phyloP scores from a whole-genome alignment of 1,140 invertebrate species.

The Habropoda laboriosa region DNA sequence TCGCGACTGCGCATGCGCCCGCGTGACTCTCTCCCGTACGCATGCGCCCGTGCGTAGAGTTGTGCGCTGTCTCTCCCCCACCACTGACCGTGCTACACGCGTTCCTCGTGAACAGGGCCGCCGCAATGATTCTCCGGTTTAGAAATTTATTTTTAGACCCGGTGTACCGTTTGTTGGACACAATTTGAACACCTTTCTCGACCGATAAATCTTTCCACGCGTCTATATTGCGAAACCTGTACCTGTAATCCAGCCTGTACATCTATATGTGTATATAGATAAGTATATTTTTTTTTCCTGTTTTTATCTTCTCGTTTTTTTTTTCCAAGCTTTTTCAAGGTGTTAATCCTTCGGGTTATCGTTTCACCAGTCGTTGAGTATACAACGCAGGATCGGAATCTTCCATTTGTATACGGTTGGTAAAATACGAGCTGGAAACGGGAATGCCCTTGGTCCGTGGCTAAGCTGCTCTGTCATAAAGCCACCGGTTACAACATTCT shows the following conservation, averaged over 20 bases:
- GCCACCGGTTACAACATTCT: constrained; percentile 1
- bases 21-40: neutral
- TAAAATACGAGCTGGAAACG: neutral
- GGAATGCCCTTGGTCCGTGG: constrained; percentile 1
- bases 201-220: constrained; percentile 8
- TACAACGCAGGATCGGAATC: neutral
- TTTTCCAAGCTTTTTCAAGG: neutral
- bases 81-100: constrained; percentile 13
- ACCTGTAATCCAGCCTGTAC: too few species aligned
- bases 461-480: neutral
- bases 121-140: constrained; percentile 48
- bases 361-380: too few species aligned
- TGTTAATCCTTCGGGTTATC: neutral
- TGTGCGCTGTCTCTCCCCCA: constrained; percentile 1
- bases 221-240: neutral
- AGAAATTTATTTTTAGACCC: constrained; percentile 48
- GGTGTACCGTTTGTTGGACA: constrained; percentile 34
- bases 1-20: constrained; percentile 18
- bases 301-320: neutral
- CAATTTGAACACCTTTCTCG: constrained; percentile 45
- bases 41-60: constrained; percentile 38
- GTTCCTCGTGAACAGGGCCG: constrained; percentile 37
- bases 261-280: too few species aligned
- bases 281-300: too few species aligned
- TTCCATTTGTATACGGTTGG: neutral